Conservation (phyloP, 1,140 invertebrate species). For the Drosophila seguyi region DNA sequence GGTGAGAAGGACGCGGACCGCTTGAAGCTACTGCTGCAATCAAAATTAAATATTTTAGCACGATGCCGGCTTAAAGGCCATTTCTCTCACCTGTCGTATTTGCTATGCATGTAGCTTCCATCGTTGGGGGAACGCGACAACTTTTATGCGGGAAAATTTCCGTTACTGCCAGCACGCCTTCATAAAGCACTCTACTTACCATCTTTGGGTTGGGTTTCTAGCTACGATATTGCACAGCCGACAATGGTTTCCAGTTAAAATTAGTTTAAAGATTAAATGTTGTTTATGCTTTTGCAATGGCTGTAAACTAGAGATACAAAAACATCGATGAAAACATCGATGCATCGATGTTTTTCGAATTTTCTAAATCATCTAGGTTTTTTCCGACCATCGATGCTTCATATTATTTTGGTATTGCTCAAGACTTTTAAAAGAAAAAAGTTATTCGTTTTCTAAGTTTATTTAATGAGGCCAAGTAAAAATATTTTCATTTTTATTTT, state of each 20-base stretch:
- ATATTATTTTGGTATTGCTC: too few species aligned
- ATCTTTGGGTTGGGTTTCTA: constrained; percentile 16
- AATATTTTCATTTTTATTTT: too few species aligned
- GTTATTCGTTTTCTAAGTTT: too few species aligned
- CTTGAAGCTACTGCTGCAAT: constrained; percentile 31
- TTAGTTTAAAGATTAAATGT: not conserved
- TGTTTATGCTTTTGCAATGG: constrained; percentile 16
- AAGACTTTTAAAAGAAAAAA: too few species aligned
- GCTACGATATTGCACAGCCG: constrained; percentile 1
- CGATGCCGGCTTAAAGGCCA: not conserved
- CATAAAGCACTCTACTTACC: constrained; percentile 1
- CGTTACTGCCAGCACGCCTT: not conserved
- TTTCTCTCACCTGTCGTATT: constrained; percentile 32
- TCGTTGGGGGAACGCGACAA: constrained; percentile 21
- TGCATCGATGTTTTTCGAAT: too few species aligned
- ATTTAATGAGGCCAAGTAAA: too few species aligned
- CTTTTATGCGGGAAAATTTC: constrained; percentile 2
- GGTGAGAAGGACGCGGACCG: constrained; percentile 39
- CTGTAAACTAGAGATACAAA: too few species aligned
- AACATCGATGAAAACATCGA: too few species aligned
- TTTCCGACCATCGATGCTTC: too few species aligned
- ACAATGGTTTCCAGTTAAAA: constrained; percentile 6
- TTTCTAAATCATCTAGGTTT: too few species aligned
- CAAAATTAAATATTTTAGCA: not conserved
- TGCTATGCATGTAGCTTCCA: constrained; percentile 2